phyloP scores from a whole-genome alignment of 2,888 invertebrate genomes.

The Temnothorax rugatulus region DNA sequence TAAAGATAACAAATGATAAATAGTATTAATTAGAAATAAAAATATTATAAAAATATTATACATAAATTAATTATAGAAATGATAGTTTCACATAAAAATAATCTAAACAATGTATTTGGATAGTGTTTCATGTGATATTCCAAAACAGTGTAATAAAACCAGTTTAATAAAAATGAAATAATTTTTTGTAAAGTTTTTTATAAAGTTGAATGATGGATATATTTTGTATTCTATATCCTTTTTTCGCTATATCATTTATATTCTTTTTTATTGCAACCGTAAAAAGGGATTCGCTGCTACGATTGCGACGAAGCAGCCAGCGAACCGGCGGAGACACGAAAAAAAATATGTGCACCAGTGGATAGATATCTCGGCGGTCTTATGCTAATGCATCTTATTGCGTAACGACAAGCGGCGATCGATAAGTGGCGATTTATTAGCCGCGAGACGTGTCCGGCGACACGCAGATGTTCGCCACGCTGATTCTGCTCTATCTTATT shows the following conservation, averaged over 20 bases:
- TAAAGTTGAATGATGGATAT: background rate
- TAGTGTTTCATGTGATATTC: background rate
- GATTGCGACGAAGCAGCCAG: slow-evolving; percentile 21
- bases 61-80: background rate
- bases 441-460: slow-evolving; percentile 63
- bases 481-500: slow-evolving; percentile 59
- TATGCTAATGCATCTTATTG: slow-evolving; percentile 61
- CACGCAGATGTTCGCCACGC: slow-evolving; percentile 74
- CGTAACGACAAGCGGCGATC: slow-evolving; percentile 70
- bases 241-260: slow-evolving; percentile 2
- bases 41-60: too few relatives aligned
- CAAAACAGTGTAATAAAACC: background rate
- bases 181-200: background rate
- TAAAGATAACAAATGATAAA: background rate
- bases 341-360: slow-evolving; percentile 28
- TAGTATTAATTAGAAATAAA: background rate
- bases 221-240: slow-evolving; percentile 4
- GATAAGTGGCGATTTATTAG: slow-evolving; percentile 74
- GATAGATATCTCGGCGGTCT: slow-evolving; percentile 48
- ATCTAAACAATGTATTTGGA: background rate
- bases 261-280: slow-evolving; percentile 13
- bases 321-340: slow-evolving; percentile 29
- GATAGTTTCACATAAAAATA: background rate
- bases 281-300: slow-evolving; percentile 15
- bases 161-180: background rate